phyloP scores from a whole-genome alignment of 2,113 vertebrate genomes.

The Egretta garzetta region DNA sequence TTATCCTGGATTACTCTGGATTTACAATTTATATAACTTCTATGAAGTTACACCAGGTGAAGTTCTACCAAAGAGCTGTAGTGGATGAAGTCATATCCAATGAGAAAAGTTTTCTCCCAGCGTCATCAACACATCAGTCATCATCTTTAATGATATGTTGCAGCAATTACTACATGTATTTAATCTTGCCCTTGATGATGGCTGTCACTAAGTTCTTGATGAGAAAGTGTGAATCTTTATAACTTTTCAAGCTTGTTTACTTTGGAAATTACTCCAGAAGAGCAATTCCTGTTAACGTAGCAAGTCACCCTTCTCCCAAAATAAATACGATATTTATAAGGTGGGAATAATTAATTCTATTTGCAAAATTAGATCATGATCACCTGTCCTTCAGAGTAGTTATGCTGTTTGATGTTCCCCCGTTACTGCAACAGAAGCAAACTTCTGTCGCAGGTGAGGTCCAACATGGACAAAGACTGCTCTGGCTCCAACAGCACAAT shows the following conservation, averaged over 20 bases:
- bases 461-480: accelerated
- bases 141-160: background rate
- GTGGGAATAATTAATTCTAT: background rate
- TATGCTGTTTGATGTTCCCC: background rate
- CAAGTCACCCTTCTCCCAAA: background rate
- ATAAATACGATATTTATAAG: accelerated
- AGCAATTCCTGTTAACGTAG: background rate
- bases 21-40: background rate
- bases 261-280: background rate
- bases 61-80: background rate
- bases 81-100: background rate
- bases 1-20: background rate
- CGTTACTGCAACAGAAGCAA: accelerated
- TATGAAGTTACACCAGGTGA: background rate
- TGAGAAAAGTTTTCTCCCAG: background rate
- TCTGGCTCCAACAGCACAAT: background rate
- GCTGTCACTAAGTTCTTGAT: background rate
- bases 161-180: background rate
- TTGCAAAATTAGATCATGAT: background rate
- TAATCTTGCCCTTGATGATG: background rate
- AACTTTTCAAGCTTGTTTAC: background rate
- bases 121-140: background rate
- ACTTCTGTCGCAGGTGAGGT: background rate
- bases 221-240: background rate
- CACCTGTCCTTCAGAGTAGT: background rate